Evolutionary conservation across 1,140 invertebrate species (phyloP), one percentile per base, ranked within the genome.

Genomic region (Piezodorus guildinii): DNA sequence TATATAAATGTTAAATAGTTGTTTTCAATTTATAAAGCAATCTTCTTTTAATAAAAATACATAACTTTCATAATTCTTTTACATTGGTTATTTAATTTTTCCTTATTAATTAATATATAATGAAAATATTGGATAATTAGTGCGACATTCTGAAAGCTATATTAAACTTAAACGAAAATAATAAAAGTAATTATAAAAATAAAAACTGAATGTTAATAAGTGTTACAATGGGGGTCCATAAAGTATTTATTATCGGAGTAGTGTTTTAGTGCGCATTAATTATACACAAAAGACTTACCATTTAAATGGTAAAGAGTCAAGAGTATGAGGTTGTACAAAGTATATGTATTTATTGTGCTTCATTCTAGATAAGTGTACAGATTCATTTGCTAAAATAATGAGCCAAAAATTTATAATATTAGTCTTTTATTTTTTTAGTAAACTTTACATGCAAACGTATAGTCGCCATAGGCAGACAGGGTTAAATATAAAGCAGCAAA

Each of bases 401-500:
- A 49, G 46, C 34, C 34, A 39, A 39, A 49, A 21, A 49, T 49
- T 49, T 49, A 21, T 49, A n/a, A 49, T 49, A 19, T 19, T 49
- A 49, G 46, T 21, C 46, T 49, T 19, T 49, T 49, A 49, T 49
- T 49, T 49, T 49, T 49, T 49, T 49, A 49, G 46, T 19, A 17
- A 49, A 21, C 19, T 17, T 49, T 49, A 49, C n/a, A 49, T 6
- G n/a, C 46, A 49, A 49, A 49, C 19, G 46, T 49, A 49, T 49
- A 49, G 46, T 49, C 19, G 46, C 46, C 46, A 49, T 49, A 49
- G 46, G 46, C 46, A 49, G 46, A 49, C 46, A 49, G 46, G 46
- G 46, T 49, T 49, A 39, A 39, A 10, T 39, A 39, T 39, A 39
- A 39, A 39, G 34, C 34, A 39, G 34, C 34, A 39, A 39, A 39